Conservation (phyloP, 2,888 invertebrate species). For the Elegia similella region DNA sequence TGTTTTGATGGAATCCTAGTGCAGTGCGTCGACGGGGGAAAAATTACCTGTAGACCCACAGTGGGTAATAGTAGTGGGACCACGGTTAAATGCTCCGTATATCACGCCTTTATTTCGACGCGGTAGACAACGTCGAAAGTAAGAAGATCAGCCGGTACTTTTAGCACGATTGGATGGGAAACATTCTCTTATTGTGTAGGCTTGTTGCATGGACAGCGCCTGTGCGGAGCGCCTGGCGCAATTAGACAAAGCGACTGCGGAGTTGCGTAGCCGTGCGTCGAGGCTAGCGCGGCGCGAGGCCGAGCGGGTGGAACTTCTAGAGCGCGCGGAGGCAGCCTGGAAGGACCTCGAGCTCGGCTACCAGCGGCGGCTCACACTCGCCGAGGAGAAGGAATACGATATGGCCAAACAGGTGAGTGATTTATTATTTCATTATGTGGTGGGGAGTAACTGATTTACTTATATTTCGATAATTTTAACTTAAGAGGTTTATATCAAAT, state of each 20-base stretch:
- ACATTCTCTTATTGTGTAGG: constrained; percentile 35
- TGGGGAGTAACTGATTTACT: no score
- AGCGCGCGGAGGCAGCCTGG: constrained; percentile 69
- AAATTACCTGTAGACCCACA: no score
- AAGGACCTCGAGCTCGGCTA: constrained; percentile 62
- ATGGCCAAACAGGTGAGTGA: constrained; percentile 47
- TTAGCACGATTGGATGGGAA: no score
- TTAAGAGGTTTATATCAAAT: no score
- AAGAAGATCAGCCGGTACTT: background rate
- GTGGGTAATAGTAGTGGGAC: no score
- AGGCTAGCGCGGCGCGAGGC: constrained; percentile 57
- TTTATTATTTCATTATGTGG: background rate
- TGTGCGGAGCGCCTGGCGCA: constrained; percentile 46
- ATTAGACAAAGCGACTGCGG: constrained; percentile 45
- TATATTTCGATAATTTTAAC: no score
- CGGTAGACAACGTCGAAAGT: background rate
- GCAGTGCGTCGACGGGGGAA: no score
- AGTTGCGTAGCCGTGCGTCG: constrained; percentile 50
- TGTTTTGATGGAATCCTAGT: no score
- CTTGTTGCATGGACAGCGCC: constrained; percentile 49
- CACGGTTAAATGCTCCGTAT: no score
- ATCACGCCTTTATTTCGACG: no score
- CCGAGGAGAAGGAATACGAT: constrained; percentile 59
- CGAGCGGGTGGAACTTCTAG: constrained; percentile 56
- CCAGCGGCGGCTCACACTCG: constrained; percentile 48